A percentile compares a stretch with the other conserved stretches of the same genome.
Evolutionary conservation across 1,140 invertebrate genomes (phyloP).

Genomic region (Brachionus manjavacas): DNA sequence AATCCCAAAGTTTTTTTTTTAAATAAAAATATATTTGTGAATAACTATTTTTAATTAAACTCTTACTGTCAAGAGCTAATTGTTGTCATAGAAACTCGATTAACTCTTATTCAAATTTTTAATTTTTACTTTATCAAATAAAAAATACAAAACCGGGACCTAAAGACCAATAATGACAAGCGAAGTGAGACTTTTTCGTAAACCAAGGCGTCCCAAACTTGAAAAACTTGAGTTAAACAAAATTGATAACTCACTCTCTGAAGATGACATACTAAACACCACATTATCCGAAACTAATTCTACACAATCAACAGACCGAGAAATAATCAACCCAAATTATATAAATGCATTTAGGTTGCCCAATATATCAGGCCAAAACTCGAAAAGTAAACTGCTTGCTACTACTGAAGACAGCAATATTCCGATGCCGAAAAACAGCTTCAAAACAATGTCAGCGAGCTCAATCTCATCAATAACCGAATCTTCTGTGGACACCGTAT

Average conservation of each 20-base stretch:
- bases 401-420: neutral
- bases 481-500: neutral
- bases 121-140: neutral
- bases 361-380: neutral
- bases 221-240: slow-evolving; percentile 3
- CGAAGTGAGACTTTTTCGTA: neutral
- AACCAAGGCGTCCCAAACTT: neutral
- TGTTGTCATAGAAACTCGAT: slow-evolving; percentile 6
- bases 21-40: too few species aligned
- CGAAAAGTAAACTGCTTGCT: neutral
- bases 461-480: neutral
- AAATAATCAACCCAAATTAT: neutral
- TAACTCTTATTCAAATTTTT: neutral
- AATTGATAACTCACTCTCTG: neutral
- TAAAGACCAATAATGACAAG: neutral
- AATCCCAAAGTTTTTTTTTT: neutral
- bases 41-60: neutral
- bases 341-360: neutral
- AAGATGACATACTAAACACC: neutral
- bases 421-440: neutral
- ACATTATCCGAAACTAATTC: neutral
- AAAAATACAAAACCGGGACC: neutral
- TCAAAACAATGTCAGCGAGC: neutral
- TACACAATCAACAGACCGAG: neutral
- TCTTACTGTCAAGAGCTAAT: neutral